Conservation (phyloP, 2,797 vertebrate species). For the Liasis olivaceus region DNA sequence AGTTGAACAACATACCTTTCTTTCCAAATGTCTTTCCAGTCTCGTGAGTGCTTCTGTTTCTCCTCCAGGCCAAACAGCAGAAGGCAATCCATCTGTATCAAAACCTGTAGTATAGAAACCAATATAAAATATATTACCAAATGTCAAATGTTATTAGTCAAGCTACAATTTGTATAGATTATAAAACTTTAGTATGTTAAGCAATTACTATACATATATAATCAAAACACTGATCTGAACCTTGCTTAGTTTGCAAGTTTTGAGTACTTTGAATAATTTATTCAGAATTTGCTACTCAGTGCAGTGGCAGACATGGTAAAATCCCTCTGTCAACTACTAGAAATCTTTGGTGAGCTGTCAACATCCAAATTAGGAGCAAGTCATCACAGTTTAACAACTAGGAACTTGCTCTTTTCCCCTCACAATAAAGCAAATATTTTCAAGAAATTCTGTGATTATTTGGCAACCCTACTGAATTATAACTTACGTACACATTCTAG, state of each 20-base stretch:
- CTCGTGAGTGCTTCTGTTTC: conserved; percentile 93
- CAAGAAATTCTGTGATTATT: not conserved
- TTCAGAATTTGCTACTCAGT: not conserved
- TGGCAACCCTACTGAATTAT: not conserved
- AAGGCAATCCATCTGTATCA: conserved; percentile 88
- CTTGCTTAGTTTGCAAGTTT: not conserved
- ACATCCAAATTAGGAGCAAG: not conserved
- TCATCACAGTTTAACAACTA: not conserved
- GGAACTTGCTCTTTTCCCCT: no score
- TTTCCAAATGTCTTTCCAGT: conserved; percentile 91
- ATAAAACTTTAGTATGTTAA: not conserved
- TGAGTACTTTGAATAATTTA: not conserved
- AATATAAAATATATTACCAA: not conserved
- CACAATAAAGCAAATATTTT: not conserved
- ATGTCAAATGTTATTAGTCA: not conserved
- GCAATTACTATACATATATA: not conserved
- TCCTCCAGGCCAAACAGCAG: conserved; percentile 93
- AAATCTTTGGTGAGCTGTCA: not conserved
- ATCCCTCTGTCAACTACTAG: not conserved
- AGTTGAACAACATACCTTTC: conserved; percentile 79
- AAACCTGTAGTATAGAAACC: conserved; percentile 79
- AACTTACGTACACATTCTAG: not conserved
- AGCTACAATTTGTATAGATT: not conserved
- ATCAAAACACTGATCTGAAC: not conserved
- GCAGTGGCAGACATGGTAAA: not conserved